These are phyloP conservation scores for Diadumene lineata DNA, from an alignment of 92 coral and sea anemone species.

Conservation along the genomic window DNA sequence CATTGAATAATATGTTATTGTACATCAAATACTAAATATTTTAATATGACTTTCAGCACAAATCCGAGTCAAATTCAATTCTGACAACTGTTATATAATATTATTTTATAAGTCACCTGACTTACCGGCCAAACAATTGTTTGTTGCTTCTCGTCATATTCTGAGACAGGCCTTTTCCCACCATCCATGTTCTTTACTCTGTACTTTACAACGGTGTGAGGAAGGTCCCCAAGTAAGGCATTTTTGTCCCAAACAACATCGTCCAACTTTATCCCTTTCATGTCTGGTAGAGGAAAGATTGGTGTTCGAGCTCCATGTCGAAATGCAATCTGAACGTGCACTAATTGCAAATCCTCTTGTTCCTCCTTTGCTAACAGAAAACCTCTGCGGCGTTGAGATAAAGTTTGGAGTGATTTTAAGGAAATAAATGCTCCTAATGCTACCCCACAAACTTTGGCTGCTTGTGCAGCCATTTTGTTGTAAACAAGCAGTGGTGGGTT, in stretches of 20 bases:
- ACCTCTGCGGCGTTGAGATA: conserved; percentile 9
- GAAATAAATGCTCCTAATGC: conserved; percentile 60
- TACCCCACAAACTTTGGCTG: conserved; percentile 50
- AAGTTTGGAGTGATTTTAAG: conserved; percentile 26
- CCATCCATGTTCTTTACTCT: conserved; percentile 62
- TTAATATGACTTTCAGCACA: no score
- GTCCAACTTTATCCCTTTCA: conserved; percentile 35
- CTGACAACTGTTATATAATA: not conserved
- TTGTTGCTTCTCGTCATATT: conserved; percentile 34
- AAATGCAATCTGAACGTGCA: conserved; percentile 83
- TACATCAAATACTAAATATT: no score
- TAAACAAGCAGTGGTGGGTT: not conserved
- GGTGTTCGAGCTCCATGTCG: conserved; percentile 98
- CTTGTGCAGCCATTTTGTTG: conserved; percentile 64
- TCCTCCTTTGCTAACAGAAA: conserved; percentile 35
- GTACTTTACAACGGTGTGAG: conserved; percentile 64
- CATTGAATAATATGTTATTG: no score
- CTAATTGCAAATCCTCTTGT: conserved; percentile 44
- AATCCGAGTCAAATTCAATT: no score
- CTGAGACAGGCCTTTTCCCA: conserved; percentile 50
- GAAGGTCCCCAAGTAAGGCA: conserved; percentile 61
- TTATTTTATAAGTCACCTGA: not conserved
- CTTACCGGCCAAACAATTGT: conserved; percentile 58
- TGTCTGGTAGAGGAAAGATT: conserved; percentile 52
- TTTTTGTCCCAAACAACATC: conserved; percentile 66